Conservation (phyloP, 2,113 vertebrate genomes). For the Hemibagrus wyckioides region DNA sequence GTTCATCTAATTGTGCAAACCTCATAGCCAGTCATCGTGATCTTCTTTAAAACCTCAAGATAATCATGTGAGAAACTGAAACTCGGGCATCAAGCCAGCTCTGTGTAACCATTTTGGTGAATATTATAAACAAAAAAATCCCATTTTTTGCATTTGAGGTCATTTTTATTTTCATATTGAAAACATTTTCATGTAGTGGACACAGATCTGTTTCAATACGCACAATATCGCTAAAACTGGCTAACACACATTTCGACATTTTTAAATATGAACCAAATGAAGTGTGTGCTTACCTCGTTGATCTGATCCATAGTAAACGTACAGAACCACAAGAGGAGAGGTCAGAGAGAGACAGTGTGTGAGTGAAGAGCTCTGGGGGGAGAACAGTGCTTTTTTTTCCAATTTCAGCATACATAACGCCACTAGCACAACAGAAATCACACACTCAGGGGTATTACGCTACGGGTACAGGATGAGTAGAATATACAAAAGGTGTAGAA, state of each 20-base stretch:
- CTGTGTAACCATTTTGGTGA: not conserved
- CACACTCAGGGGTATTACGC: not conserved
- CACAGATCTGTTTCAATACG: not conserved
- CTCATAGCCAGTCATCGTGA: not conserved
- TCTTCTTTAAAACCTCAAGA: not conserved
- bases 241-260: slow-evolving; percentile 38
- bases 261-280: slow-evolving; percentile 66
- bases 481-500: slow-evolving; percentile 53
- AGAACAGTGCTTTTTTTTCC: slow-evolving; percentile 58
- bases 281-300: slow-evolving; percentile 77
- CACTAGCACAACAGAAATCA: slow-evolving; percentile 20
- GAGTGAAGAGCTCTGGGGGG: slow-evolving; percentile 70
- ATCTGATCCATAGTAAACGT: slow-evolving; percentile 80
- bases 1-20: not conserved
- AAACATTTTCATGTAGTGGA: not conserved
- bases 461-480: not conserved
- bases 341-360: slow-evolving; percentile 75
- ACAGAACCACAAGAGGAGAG: slow-evolving; percentile 76
- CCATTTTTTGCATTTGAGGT: not conserved
- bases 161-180: not conserved
- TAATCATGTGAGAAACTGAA: not conserved
- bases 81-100: not conserved
- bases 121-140: not conserved
- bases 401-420: slow-evolving; percentile 56
- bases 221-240: not conserved